phyloP scores from a whole-genome alignment of 1,140 invertebrate genomes.

The Zaprionus africanus region DNA sequence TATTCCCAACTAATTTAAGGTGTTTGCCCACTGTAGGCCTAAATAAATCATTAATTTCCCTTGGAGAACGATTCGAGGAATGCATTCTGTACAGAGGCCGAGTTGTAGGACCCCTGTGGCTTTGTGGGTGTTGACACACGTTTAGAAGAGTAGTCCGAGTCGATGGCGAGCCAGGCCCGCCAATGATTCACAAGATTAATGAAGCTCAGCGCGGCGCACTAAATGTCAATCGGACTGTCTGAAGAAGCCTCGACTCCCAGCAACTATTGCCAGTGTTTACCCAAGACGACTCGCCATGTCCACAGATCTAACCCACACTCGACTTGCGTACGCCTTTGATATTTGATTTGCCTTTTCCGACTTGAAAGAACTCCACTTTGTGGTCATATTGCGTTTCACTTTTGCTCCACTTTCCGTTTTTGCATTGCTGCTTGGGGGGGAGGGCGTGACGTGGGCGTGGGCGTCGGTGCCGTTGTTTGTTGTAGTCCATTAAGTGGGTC shows the following conservation, averaged over 20 bases:
- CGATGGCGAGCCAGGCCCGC: neutral
- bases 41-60: constrained; percentile 71
- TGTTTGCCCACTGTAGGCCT: constrained; percentile 57
- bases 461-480: constrained; percentile 53
- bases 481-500: constrained; percentile 57
- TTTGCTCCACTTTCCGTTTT: constrained; percentile 70
- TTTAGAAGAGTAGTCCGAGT: constrained; percentile 36
- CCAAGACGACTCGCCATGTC: neutral
- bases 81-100: constrained; percentile 17
- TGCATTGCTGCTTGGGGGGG: constrained; percentile 43
- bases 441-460: constrained; percentile 15
- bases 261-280: constrained; percentile 22
- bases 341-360: constrained; percentile 53
- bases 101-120: constrained; percentile 49
- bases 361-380: constrained; percentile 51
- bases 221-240: constrained; percentile 63
- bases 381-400: constrained; percentile 79
- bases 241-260: constrained; percentile 46
- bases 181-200: constrained; percentile 73
- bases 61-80: constrained; percentile 1
- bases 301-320: neutral
- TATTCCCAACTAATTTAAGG: constrained; percentile 71
- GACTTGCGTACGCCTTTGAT: constrained; percentile 44
- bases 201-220: constrained; percentile 43
- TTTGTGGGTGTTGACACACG: constrained; percentile 77